These are phyloP conservation scores for Syndactyla subalaris DNA, from an alignment of 2,797 vertebrate genomes.

Conservation along the genomic window DNA sequence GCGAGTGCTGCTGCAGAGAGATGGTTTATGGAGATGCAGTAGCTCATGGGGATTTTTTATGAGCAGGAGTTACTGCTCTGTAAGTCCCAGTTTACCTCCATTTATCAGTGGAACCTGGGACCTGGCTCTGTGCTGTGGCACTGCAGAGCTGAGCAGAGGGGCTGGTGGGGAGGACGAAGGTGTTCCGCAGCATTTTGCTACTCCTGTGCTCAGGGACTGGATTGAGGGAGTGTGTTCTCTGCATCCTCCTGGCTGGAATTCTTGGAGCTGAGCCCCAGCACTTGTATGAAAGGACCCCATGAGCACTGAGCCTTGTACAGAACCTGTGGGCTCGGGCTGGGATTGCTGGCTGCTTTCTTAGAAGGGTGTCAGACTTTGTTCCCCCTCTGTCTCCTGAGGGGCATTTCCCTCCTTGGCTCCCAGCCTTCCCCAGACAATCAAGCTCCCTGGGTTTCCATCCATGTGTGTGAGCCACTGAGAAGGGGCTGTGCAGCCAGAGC, in stretches of 20 bases:
- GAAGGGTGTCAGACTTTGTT: not conserved
- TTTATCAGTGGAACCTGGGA: not conserved
- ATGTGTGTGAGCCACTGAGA: not conserved
- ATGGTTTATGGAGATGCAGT: not conserved
- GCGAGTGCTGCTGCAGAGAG: not conserved
- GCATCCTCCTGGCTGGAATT: not conserved
- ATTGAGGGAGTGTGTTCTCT: not conserved
- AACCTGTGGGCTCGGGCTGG: rapidly evolving
- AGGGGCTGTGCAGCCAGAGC: conserved; percentile 27
- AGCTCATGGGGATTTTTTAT: not conserved
- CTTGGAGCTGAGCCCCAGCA: not conserved
- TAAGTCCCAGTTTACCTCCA: not conserved
- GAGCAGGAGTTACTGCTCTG: not conserved
- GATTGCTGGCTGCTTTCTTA: not conserved
- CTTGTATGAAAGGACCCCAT: not conserved
- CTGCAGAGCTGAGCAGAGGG: not conserved
- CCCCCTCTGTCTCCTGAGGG: not conserved
- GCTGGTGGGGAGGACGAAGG: not conserved
- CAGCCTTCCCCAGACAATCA: not conserved
- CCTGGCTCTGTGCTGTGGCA: not conserved
- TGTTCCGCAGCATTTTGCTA: not conserved
- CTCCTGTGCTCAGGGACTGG: not conserved
- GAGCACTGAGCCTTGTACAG: not conserved
- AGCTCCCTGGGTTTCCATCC: not conserved
- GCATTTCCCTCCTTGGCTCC: not conserved